These are phyloP conservation scores for Andrena marginata DNA, from an alignment of 2,888 invertebrate genomes.

Conservation along the genomic window DNA sequence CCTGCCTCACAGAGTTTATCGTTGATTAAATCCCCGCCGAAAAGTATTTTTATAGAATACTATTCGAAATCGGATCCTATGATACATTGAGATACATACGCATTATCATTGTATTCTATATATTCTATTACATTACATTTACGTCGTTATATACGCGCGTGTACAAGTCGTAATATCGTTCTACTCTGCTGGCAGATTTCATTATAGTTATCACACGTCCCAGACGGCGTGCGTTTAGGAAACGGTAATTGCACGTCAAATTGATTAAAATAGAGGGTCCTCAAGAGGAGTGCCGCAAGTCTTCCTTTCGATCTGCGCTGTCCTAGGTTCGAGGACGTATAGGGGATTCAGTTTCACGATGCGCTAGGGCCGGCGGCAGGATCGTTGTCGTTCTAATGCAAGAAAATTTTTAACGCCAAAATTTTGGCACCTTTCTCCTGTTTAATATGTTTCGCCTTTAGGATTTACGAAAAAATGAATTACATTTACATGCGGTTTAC, in stretches of 20 bases:
- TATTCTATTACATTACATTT: slow-evolving; percentile 63
- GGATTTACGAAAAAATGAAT: too few species aligned
- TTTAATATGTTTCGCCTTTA: too few species aligned
- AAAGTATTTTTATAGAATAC: slow-evolving; percentile 77
- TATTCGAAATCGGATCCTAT: slow-evolving; percentile 64
- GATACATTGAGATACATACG: slow-evolving; percentile 56
- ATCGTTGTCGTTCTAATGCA: too few species aligned
- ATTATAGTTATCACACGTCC: slow-evolving; percentile 45
- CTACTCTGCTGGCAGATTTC: slow-evolving; percentile 62
- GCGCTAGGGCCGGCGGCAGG: background rate
- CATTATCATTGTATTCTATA: slow-evolving; percentile 65
- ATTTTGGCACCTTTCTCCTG: too few species aligned
- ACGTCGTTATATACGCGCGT: slow-evolving; percentile 49
- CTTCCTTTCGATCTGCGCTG: slow-evolving; percentile 65
- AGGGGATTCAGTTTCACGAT: slow-evolving; percentile 30
- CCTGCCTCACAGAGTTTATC: slow-evolving; percentile 25
- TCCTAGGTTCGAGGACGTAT: slow-evolving; percentile 40
- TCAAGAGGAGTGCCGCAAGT: slow-evolving; percentile 56
- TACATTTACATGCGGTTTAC: too few species aligned
- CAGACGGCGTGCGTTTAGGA: slow-evolving; percentile 16
- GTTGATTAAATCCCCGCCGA: slow-evolving; percentile 59
- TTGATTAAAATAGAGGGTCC: slow-evolving; percentile 30
- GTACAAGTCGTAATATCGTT: slow-evolving; percentile 48
- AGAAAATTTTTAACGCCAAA: too few species aligned
- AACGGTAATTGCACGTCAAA: slow-evolving; percentile 23